phyloP scores from a whole-genome alignment of 2,888 invertebrate genomes.

The Acheta domesticus region DNA sequence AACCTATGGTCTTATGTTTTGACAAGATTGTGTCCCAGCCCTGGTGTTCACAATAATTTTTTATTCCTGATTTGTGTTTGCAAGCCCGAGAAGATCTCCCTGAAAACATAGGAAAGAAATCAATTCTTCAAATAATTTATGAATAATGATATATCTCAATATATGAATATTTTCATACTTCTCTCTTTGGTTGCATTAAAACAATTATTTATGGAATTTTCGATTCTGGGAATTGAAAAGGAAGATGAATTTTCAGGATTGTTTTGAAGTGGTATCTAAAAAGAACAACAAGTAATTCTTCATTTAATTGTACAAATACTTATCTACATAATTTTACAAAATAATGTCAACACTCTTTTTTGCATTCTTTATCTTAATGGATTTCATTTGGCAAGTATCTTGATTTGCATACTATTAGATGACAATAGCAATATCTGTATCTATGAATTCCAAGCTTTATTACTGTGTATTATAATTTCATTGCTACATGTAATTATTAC shows the following conservation, averaged over 20 bases:
- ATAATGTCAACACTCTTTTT: too few relatives aligned
- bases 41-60: background rate
- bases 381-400: too few relatives aligned
- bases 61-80: background rate
- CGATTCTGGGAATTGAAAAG: background rate
- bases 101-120: background rate
- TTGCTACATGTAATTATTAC: too few relatives aligned
- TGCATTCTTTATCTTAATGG: too few relatives aligned
- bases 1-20: background rate
- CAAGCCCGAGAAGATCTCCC: background rate
- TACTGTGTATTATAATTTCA: too few relatives aligned
- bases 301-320: too few relatives aligned
- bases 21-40: background rate
- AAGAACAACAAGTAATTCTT: too few relatives aligned
- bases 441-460: too few relatives aligned
- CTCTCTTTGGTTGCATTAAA: background rate
- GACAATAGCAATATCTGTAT: too few relatives aligned
- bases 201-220: background rate
- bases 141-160: background rate
- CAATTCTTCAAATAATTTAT: background rate
- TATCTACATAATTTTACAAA: too few relatives aligned
- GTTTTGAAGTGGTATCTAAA: background rate
- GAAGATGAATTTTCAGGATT: background rate
- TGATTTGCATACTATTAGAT: too few relatives aligned
- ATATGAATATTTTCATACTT: background rate